phyloP scores from a whole-genome alignment of 2,888 invertebrate genomes.

The Chironomus riparius region DNA sequence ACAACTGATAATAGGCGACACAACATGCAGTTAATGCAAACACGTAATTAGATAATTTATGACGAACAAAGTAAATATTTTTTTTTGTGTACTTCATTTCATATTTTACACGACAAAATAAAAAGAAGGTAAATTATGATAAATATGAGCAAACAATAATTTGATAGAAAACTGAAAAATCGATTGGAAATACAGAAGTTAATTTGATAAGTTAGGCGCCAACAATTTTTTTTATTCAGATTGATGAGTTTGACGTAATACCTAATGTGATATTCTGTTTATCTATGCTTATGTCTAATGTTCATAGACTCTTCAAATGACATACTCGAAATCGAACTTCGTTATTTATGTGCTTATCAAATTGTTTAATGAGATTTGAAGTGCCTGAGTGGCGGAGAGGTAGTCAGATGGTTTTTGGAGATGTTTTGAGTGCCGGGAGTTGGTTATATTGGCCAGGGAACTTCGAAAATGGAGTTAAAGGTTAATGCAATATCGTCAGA shows the following conservation, averaged over 20 bases:
- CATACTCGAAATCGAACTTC: too few relatives aligned
- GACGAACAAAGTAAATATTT: constrained; percentile 15
- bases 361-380: too few relatives aligned
- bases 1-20: not conserved
- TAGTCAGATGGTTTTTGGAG: too few relatives aligned
- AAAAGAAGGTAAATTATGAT: not conserved
- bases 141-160: constrained; percentile 22
- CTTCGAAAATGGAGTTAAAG: too few relatives aligned
- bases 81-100: too few relatives aligned
- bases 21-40: constrained; percentile 18
- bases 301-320: not conserved
- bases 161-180: constrained; percentile 1
- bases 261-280: too few relatives aligned
- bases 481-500: too few relatives aligned
- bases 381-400: too few relatives aligned
- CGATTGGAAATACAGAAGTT: constrained; percentile 7
- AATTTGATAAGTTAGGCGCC: constrained; percentile 26
- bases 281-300: not conserved
- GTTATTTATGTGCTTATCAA: not conserved
- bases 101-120: not conserved
- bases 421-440: too few relatives aligned
- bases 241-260: constrained; percentile 18
- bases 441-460: too few relatives aligned
- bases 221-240: constrained; percentile 26
- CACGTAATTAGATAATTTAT: constrained; percentile 27